phyloP scores from a whole-genome alignment of 2,888 invertebrate species.

The Eupeodes latifasciatus region DNA sequence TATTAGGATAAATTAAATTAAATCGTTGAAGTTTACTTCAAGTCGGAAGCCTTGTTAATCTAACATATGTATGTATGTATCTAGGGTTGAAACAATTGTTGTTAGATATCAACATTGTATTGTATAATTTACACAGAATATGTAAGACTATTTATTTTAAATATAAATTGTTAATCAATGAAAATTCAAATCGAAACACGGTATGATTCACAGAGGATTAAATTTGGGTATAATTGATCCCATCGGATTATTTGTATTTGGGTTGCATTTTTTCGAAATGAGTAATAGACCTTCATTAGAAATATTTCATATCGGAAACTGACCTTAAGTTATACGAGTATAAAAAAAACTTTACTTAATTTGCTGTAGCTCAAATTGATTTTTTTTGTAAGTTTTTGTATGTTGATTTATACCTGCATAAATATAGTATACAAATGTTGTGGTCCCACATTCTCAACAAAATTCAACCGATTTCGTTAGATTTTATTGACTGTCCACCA shows the following conservation, averaged over 20 bases:
- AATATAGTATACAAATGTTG: too few species aligned
- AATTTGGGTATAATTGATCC: constrained; percentile 16
- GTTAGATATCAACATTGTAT: too few species aligned
- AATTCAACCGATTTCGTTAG: too few species aligned
- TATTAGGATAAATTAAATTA: not conserved
- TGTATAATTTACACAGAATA: not conserved
- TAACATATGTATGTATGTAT: not conserved
- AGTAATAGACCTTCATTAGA: not conserved
- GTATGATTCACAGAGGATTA: constrained; percentile 20
- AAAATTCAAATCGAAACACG: not conserved
- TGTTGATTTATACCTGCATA: too few species aligned
- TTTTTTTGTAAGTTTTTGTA: too few species aligned
- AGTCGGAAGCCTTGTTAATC: not conserved
- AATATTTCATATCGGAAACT: not conserved
- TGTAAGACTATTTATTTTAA: not conserved
- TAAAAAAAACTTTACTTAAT: too few species aligned
- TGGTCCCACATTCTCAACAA: too few species aligned
- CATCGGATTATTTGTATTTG: constrained; percentile 17
- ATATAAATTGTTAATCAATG: not conserved
- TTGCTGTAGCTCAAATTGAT: too few species aligned
- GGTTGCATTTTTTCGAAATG: constrained; percentile 17
- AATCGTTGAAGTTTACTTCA: not conserved
- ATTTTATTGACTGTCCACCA: too few species aligned
- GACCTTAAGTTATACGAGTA: not conserved
- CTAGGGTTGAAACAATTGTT: too few species aligned